Evolutionary conservation across 2,113 vertebrate species (phyloP).

Genomic region (Esox niger): DNA sequence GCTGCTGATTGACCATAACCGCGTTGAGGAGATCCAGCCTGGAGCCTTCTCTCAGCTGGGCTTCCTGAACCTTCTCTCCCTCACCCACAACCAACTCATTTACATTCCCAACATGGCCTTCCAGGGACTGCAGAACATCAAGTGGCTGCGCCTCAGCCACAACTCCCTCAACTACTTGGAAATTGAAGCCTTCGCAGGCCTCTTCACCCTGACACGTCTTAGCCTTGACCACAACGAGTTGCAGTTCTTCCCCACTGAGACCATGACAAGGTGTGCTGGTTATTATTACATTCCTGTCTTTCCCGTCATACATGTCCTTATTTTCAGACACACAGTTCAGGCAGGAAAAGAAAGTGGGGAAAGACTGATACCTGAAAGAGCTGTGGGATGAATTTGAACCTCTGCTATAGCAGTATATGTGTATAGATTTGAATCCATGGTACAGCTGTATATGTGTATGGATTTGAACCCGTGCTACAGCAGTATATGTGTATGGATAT

Average conservation of each 20-base stretch:
- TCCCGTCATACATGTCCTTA: background rate
- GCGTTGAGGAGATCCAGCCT: conserved; percentile 86
- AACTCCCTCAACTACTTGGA: conserved; percentile 88
- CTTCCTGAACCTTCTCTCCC: conserved; percentile 81
- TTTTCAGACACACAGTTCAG: too few species aligned
- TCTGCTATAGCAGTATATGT: background rate
- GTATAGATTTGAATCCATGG: background rate
- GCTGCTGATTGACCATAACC: conserved; percentile 81
- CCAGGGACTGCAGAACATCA: conserved; percentile 85
- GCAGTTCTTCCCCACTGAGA: conserved; percentile 83
- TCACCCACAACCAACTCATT: conserved; percentile 85
- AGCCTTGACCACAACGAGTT: conserved; percentile 92
- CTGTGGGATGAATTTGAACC: too few species aligned
- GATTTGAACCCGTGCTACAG: too few species aligned
- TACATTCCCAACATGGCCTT: conserved; percentile 92
- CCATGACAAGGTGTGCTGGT: conserved; percentile 76
- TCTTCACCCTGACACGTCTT: conserved; percentile 82
- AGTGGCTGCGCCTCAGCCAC: conserved; percentile 86
- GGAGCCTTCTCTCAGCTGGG: conserved; percentile 87
- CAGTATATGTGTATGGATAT: too few species aligned
- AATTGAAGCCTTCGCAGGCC: conserved; percentile 82
- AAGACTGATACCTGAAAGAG: too few species aligned
- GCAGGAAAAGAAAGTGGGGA: too few species aligned
- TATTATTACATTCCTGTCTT: background rate
- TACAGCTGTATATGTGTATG: too few species aligned